phyloP scores from a whole-genome alignment of 2,888 invertebrate species.

The Tenthredo notha region DNA sequence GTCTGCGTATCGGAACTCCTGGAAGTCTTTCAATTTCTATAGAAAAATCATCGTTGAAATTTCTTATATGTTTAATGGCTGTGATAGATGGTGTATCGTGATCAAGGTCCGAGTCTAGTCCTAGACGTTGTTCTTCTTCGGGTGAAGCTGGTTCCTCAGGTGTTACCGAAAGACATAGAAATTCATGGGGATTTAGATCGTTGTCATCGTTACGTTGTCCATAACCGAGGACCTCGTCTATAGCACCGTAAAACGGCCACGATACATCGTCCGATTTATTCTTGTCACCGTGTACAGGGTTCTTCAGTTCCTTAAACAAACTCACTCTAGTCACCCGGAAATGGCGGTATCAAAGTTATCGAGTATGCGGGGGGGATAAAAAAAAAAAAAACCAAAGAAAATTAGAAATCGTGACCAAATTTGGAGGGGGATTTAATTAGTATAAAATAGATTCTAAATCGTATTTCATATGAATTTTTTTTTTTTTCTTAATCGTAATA shows the following conservation, averaged over 20 bases:
- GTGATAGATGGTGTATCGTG: constrained; percentile 55
- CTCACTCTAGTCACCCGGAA: constrained; percentile 45
- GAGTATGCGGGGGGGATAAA: not conserved
- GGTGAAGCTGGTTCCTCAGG: constrained; percentile 62
- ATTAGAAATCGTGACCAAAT: not conserved
- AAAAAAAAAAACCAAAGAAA: not conserved
- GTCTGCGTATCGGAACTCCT: constrained; percentile 50
- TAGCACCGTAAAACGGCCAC: constrained; percentile 72
- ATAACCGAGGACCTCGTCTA: constrained; percentile 68
- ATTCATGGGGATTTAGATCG: constrained; percentile 70
- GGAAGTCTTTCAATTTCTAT: constrained; percentile 59
- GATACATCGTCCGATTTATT: constrained; percentile 73
- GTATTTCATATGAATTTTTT: too few relatives aligned
- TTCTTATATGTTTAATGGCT: constrained; percentile 56
- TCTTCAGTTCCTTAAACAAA: constrained; percentile 69
- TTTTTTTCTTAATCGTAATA: not conserved
- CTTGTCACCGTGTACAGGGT: constrained; percentile 72
- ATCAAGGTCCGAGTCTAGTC: constrained; percentile 57
- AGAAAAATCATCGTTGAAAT: constrained; percentile 59
- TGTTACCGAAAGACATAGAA: constrained; percentile 69
- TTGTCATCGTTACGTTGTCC: constrained; percentile 59
- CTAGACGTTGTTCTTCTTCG: constrained; percentile 53
- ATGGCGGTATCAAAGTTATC: not conserved
- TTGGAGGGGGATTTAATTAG: not conserved
- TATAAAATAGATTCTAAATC: too few relatives aligned